A percentile compares a stretch with the other conserved stretches of the same genome.
Conservation (phyloP, 2,888 invertebrate species). For the Tetrapedia diversipes region DNA sequence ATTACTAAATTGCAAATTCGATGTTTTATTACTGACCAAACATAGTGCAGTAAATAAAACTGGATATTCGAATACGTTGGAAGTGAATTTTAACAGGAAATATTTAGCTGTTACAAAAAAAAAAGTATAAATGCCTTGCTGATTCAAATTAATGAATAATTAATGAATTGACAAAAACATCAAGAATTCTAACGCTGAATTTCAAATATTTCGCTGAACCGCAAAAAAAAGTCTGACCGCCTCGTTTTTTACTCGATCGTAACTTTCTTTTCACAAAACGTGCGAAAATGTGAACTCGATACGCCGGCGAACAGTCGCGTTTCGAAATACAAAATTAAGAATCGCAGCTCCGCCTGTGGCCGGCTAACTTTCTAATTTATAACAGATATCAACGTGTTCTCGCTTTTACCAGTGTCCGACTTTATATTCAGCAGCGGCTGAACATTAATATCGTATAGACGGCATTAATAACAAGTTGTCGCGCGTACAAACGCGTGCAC, state of each 20-base stretch:
- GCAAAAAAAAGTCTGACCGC: too few species aligned
- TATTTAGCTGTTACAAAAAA: constrained; percentile 6
- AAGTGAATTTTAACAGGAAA: too few species aligned
- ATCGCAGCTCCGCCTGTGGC: constrained; percentile 1
- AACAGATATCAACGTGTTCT: constrained; percentile 15
- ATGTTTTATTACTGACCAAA: too few species aligned
- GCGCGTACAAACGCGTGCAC: constrained; percentile 16
- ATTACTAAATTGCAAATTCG: too few species aligned
- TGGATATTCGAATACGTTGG: too few species aligned
- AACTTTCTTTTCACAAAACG: constrained; percentile 16
- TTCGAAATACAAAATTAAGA: constrained; percentile 16
- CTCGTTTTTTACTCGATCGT: not conserved
- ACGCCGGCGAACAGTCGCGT: not conserved
- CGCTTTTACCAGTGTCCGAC: constrained; percentile 13
- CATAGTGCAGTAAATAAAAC: too few species aligned
- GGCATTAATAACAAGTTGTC: constrained; percentile 36
- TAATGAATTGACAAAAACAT: constrained; percentile 2
- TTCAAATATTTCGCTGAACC: too few species aligned
- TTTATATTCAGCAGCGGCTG: constrained; percentile 4
- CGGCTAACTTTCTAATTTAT: constrained; percentile 44
- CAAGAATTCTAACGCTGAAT: not conserved
- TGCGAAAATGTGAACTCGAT: not conserved
- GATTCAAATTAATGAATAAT: constrained; percentile 3
- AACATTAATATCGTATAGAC: constrained; percentile 27
- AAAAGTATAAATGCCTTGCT: constrained; percentile 2